Conservation (phyloP, 2,797 vertebrate genomes). For the Spheniscus humboldti region DNA sequence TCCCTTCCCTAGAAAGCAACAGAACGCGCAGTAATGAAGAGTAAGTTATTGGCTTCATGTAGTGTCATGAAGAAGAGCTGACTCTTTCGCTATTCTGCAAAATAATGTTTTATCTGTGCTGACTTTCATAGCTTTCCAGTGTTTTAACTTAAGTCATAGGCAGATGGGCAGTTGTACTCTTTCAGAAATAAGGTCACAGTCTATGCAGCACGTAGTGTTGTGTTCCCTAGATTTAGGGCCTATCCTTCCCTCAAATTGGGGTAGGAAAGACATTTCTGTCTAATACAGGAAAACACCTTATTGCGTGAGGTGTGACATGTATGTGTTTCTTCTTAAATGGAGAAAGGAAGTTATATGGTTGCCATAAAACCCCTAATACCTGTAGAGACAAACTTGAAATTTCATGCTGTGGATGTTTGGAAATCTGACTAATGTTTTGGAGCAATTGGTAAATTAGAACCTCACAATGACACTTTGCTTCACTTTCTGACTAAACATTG, state of each 20-base stretch:
- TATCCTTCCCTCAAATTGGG: accelerated
- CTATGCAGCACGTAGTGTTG: neutral
- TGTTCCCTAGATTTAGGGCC: neutral
- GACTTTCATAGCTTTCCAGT: neutral
- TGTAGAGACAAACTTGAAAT: neutral
- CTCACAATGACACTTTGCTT: neutral
- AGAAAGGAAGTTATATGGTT: neutral
- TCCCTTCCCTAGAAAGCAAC: conserved; percentile 15
- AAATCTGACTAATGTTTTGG: neutral
- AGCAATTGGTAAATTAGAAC: neutral
- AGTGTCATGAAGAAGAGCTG: neutral
- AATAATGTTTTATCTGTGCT: neutral
- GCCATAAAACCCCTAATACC: neutral
- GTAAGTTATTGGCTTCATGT: neutral
- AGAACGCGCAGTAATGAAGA: neutral
- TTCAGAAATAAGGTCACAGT: neutral
- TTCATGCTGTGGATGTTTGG: neutral
- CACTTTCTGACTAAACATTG: neutral
- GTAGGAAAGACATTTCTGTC: neutral
- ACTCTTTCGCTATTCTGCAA: neutral
- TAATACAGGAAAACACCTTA: neutral
- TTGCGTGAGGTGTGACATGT: neutral
- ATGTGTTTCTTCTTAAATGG: neutral
- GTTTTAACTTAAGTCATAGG: neutral
- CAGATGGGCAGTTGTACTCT: neutral